Evolutionary conservation across 2,888 invertebrate species (phyloP).

Genomic region (Gasteruption jaculator): DNA sequence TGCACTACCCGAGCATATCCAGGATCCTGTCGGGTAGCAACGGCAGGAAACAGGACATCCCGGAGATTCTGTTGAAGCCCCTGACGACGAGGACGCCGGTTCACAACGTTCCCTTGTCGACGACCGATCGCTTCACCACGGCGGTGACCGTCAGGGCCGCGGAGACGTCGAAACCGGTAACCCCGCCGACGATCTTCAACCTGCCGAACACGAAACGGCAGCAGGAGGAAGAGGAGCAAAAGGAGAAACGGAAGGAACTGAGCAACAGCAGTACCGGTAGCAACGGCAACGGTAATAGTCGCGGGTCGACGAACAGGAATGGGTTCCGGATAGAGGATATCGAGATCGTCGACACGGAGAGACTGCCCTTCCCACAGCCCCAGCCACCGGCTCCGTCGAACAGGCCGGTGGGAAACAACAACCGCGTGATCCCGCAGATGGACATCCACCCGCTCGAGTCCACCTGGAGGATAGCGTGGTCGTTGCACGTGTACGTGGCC

Average conservation of each 20-base stretch:
- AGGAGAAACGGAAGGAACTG: too few species aligned
- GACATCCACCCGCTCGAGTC: slow-evolving; percentile 52
- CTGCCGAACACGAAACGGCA: slow-evolving; percentile 43
- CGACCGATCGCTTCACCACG: slow-evolving; percentile 31
- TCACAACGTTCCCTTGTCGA: slow-evolving; percentile 53
- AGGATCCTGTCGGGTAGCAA: slow-evolving; percentile 82
- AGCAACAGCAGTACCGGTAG: too few species aligned
- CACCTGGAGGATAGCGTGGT: slow-evolving; percentile 85
- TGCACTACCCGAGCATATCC: slow-evolving; percentile 78
- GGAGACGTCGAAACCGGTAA: slow-evolving; percentile 29
- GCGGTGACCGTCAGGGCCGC: slow-evolving; percentile 31
- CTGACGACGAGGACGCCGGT: slow-evolving; percentile 42
- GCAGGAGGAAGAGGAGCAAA: slow-evolving; percentile 33
- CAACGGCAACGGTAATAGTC: slow-evolving; percentile 16
- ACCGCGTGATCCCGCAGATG: slow-evolving; percentile 47
- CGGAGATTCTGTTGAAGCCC: slow-evolving; percentile 65
- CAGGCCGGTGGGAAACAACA: slow-evolving; percentile 30
- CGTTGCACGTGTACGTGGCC: slow-evolving; percentile 83
- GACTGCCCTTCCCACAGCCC: slow-evolving; percentile 43
- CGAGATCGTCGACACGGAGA: slow-evolving; percentile 43
- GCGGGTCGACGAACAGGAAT: slow-evolving; percentile 30
- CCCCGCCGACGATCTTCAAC: slow-evolving; percentile 45
- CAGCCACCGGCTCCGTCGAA: slow-evolving; percentile 44
- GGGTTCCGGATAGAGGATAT: slow-evolving; percentile 39
- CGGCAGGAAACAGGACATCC: slow-evolving; percentile 77